These are phyloP conservation scores for Dasysyrphus albostriatus DNA, from an alignment of 2,888 invertebrate species.

Conservation along the genomic window DNA sequence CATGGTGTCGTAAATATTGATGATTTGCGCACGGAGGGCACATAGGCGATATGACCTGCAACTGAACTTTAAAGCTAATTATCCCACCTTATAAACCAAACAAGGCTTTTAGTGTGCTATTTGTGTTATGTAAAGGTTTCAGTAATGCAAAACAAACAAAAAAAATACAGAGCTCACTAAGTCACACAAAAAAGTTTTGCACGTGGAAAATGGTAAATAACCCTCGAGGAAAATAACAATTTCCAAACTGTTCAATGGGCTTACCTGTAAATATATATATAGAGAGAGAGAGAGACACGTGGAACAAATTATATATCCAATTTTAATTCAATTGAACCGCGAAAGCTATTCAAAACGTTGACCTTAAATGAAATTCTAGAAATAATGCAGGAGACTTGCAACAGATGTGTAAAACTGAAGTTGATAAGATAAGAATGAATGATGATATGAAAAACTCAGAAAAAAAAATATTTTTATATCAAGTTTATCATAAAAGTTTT, in stretches of 20 bases:
- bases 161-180: background rate
- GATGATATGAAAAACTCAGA: too few relatives aligned
- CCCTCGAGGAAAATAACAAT: constrained; percentile 28
- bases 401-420: too few relatives aligned
- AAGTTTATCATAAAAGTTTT: too few relatives aligned
- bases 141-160: constrained; percentile 43
- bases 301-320: background rate
- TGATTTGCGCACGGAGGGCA: constrained; percentile 63
- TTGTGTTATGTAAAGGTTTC: constrained; percentile 16
- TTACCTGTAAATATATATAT: too few relatives aligned
- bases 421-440: too few relatives aligned
- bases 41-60: constrained; percentile 80
- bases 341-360: background rate
- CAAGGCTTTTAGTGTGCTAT: constrained; percentile 44
- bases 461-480: too few relatives aligned
- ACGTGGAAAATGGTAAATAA: constrained; percentile 63
- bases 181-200: constrained; percentile 27
- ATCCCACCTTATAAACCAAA: constrained; percentile 60
- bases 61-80: constrained; percentile 81
- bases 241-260: background rate
- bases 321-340: background rate
- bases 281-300: too few relatives aligned
- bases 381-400: too few relatives aligned
- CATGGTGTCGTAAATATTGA: constrained; percentile 69
- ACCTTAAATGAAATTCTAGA: background rate